phyloP scores from a whole-genome alignment of 2,888 invertebrate species.

The Fabriciana adippe region DNA sequence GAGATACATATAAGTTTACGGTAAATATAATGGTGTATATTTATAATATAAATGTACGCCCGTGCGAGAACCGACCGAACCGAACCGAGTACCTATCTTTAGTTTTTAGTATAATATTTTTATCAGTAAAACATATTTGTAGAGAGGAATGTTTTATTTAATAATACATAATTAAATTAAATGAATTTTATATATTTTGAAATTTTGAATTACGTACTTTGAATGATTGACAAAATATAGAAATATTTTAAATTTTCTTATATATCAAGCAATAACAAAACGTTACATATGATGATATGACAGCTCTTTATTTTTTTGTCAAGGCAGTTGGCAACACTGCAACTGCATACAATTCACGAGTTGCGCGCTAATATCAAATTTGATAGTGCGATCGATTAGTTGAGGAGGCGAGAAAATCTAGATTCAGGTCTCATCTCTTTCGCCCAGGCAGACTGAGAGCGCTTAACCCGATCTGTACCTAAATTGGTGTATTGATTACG shows the following conservation, averaged over 20 bases:
- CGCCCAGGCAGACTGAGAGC: conserved; percentile 50
- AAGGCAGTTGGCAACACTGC: not conserved
- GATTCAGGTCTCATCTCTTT: conserved; percentile 78
- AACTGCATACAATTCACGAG: conserved; percentile 14
- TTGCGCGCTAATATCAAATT: conserved; percentile 42
- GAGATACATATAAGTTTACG: too few relatives aligned
- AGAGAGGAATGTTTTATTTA: too few relatives aligned
- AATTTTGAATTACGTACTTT: not conserved
- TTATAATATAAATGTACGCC: too few relatives aligned
- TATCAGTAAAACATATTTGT: too few relatives aligned
- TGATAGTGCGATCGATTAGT: conserved; percentile 61
- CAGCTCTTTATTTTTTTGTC: not conserved
- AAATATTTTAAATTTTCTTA: not conserved
- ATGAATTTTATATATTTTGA: not conserved
- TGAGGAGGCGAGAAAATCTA: conserved; percentile 73
- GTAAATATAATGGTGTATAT: too few relatives aligned
- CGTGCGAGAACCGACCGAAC: too few relatives aligned
- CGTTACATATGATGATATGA: not conserved
- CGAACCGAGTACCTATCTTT: too few relatives aligned
- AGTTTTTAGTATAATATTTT: too few relatives aligned
- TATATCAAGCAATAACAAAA: conserved; percentile 1
- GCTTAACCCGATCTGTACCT: conserved; percentile 47
- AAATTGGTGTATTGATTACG: conserved; percentile 67
- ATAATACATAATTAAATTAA: too few relatives aligned
- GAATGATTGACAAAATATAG: not conserved